Base-by-base conservation (phyloP, 2,888 invertebrate species). In the Pristionchus exspectatus region DNA sequence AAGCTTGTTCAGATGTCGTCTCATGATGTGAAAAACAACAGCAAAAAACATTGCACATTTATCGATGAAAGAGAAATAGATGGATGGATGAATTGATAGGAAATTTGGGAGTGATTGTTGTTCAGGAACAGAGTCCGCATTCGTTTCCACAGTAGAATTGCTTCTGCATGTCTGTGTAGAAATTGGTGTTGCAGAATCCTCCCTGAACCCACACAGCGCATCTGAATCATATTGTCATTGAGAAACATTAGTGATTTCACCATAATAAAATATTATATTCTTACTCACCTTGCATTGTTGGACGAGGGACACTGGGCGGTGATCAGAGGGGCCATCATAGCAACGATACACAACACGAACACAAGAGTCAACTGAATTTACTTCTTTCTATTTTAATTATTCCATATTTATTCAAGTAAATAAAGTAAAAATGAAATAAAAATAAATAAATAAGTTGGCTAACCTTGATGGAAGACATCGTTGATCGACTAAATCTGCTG, bases 101-200 rank as follows among this genome's bases (percentile, higher is more conserved):
- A 66, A 66, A 27, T 7, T 4, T 12, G 27, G 1, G 1, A 21
- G n/a, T 66, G 18, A 59, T 59, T 24, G 24, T 59, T 38, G 14
- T 59, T 59, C 21, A 59, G 24, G 27, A 38, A 38, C 77, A 77
- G 38, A 77, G 77, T 81, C 81, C 81, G 50, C 81, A 81, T 24
- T 54, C 50, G n/a, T 10, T n/a, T 24, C 81, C 81, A n/a, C 81
- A 81, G 24, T n/a, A 50, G 50, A 50, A 27, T 50, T 81, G 27
- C 50, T 50, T 44, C 50, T 50, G n/a, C n/a, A 18, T 33, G 12
- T 21, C 18, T 54, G 81, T 81, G 81, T 81, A 81, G 81, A 54
- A 50, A 12, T 44, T 27, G 50, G 44, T n/a, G 33, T 9, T n/a
- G 33, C 81, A 81, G 81, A 81, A 81, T 24, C 81, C 81, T 30